These are phyloP conservation scores for Chaetops frenatus DNA, from an alignment of 2,113 vertebrate genomes.

Conservation along the genomic window DNA sequence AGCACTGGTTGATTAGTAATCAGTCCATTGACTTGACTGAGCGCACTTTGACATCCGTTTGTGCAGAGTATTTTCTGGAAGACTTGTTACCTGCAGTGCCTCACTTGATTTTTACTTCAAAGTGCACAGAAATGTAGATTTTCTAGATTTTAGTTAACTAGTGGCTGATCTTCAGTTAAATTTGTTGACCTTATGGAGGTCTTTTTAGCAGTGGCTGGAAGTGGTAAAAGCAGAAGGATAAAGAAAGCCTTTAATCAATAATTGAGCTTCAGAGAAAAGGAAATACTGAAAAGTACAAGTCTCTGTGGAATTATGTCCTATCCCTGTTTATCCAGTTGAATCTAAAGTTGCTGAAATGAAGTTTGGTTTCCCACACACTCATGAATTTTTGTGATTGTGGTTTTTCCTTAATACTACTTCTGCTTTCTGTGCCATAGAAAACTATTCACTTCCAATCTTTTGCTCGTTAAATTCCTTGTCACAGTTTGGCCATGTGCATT, in stretches of 20 bases:
- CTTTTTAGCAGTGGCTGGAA: background rate
- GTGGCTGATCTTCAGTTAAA: background rate
- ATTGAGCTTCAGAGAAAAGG: background rate
- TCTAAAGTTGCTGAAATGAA: background rate
- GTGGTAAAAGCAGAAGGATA: background rate
- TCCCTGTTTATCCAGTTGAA: background rate
- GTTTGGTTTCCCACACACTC: background rate
- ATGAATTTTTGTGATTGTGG: background rate
- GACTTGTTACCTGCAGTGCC: background rate
- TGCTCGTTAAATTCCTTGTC: background rate
- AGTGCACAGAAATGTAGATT: background rate
- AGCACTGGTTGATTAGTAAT: background rate
- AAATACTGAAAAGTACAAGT: background rate
- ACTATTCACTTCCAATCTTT: background rate
- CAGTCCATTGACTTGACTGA: background rate
- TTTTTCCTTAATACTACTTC: background rate
- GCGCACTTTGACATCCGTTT: accelerated
- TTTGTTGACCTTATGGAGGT: background rate
- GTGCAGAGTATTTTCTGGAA: background rate
- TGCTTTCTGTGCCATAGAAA: background rate
- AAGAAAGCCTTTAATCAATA: background rate
- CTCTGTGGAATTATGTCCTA: background rate
- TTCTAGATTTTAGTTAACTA: background rate
- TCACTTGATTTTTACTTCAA: background rate
- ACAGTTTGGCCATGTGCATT: background rate